Evolutionary conservation across 2,888 invertebrate genomes (phyloP), one percentile per base, ranked within the genome.

Genomic region (Lepas anatifera): DNA sequence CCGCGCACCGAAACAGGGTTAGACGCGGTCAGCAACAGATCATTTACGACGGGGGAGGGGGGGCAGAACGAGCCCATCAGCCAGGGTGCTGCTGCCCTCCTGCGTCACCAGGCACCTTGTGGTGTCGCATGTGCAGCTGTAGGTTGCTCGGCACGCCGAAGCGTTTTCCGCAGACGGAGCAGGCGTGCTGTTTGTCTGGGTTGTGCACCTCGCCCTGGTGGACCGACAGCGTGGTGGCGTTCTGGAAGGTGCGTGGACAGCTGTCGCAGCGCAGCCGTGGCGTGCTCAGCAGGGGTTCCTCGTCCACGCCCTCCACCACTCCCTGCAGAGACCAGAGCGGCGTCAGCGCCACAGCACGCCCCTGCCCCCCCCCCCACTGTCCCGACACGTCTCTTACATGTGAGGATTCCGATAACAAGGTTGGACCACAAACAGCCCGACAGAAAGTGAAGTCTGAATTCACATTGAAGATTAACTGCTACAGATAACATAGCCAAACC

Each of bases 111-210:
- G 29, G 11, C 52, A 58, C 58, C 58, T 1, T 89, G 79, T 91
- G 90, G 75, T 88, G 89, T 70, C 90, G 84, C 78, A 84, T 83
- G 79, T 91, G 90, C 76, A 89, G 89, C 52, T 85, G 85, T 70
- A 90, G 81, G 81, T 90, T 90, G 70, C 89, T 89, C 76, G 87
- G 88, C 79, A 90, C 90, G 0, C 87, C 86, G 80, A 90, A 90
- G 68, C 84, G 82, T 78, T 90, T 90, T 70, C 84, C 82, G 78
- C 91, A 91, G 25, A 85, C 83, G 69, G 84, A 80, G 77, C 89
- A 89, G 68, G 83, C 80, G 78, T 82, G 89, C 0, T 88, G 88
- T 75, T 89, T 89, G 69, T 85, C 83, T 3, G 58, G 3, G 58
- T 58, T 58, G 58, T 58, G 58, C 22, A 18, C 18, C 58, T 58